phyloP scores from a whole-genome alignment of 2,113 vertebrate species.

The Rhineura floridana region DNA sequence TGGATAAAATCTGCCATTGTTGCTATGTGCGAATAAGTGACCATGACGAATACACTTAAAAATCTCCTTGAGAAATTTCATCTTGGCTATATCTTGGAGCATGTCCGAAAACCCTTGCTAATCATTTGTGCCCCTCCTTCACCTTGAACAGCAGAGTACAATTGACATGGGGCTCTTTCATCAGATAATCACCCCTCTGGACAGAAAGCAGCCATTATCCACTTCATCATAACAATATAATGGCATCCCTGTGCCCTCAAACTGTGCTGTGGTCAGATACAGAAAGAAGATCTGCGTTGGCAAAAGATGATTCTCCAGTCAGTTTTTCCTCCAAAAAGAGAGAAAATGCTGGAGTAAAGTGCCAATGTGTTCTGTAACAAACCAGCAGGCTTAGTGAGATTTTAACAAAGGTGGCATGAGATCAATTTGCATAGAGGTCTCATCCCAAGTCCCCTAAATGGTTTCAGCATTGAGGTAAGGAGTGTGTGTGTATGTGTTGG shows the following conservation, averaged over 20 bases:
- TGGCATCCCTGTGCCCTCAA: not conserved
- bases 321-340: not conserved
- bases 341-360: slow-evolving; percentile 14
- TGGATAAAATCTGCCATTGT: too few relatives aligned
- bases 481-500: not conserved
- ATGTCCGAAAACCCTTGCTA: too few relatives aligned
- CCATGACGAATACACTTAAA: too few relatives aligned
- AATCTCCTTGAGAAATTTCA: too few relatives aligned
- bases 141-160: too few relatives aligned
- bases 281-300: fast-evolving
- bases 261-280: not conserved
- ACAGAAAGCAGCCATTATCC: not conserved
- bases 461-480: slow-evolving; percentile 47
- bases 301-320: slow-evolving; percentile 8
- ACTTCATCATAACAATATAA: not conserved
- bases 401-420: slow-evolving; percentile 45
- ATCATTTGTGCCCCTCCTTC: too few relatives aligned
- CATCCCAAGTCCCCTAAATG: slow-evolving; percentile 37
- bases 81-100: too few relatives aligned
- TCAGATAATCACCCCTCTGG: not conserved
- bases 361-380: slow-evolving; percentile 44
- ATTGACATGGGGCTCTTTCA: not conserved
- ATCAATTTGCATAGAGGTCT: slow-evolving; percentile 57
- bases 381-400: slow-evolving; percentile 33
- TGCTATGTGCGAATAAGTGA: too few relatives aligned